Evolutionary conservation across 30 jellyfish, hydroid and myxozoan genomes (phyloP).

Genomic region (Pseudorhiza aurosa): DNA sequence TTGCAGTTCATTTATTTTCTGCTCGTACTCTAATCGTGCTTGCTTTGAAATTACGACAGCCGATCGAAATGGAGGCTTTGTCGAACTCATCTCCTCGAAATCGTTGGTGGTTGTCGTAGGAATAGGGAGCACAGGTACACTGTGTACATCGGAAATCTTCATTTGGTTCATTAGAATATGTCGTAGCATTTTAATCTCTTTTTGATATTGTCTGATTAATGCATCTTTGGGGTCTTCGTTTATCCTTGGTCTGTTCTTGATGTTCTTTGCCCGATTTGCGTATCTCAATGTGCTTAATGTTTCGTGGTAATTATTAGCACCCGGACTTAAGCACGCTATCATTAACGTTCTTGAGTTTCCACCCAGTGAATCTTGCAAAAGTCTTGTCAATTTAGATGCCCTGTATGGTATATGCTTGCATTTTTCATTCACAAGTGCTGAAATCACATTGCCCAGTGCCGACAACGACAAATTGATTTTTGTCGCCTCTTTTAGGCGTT

Average conservation of each 20-base stretch:
- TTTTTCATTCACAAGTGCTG: slow-evolving; percentile 92
- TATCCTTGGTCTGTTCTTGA: slow-evolving; percentile 85
- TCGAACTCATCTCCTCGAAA: slow-evolving; percentile 47
- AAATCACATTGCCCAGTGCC: slow-evolving; percentile 96
- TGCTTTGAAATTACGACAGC: slow-evolving; percentile 95
- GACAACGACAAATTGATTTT: slow-evolving; percentile 91
- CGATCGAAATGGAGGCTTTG: slow-evolving; percentile 80
- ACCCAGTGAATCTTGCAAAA: slow-evolving; percentile 95
- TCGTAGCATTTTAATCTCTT: slow-evolving; percentile 89
- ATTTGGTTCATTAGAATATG: slow-evolving; percentile 83
- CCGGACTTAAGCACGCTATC: slow-evolving; percentile 99
- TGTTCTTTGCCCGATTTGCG: slow-evolving; percentile 97
- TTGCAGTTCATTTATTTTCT: slow-evolving; percentile 77
- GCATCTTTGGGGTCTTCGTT: slow-evolving; percentile 98
- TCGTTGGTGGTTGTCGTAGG: slow-evolving; percentile 53
- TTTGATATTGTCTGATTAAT: slow-evolving; percentile 85
- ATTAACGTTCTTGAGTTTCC: slow-evolving; percentile 94
- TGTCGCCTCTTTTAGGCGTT: slow-evolving; percentile 94
- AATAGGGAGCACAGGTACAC: slow-evolving; percentile 62
- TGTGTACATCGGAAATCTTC: slow-evolving; percentile 74
- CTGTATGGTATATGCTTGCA: slow-evolving; percentile 96
- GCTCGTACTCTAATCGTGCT: slow-evolving; percentile 92
- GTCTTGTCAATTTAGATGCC: slow-evolving; percentile 95
- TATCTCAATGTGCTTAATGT: slow-evolving; percentile 93
- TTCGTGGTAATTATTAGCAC: slow-evolving; percentile 87